phyloP scores from a whole-genome alignment of 2,888 invertebrate genomes.

The Coleophora flavipennella region DNA sequence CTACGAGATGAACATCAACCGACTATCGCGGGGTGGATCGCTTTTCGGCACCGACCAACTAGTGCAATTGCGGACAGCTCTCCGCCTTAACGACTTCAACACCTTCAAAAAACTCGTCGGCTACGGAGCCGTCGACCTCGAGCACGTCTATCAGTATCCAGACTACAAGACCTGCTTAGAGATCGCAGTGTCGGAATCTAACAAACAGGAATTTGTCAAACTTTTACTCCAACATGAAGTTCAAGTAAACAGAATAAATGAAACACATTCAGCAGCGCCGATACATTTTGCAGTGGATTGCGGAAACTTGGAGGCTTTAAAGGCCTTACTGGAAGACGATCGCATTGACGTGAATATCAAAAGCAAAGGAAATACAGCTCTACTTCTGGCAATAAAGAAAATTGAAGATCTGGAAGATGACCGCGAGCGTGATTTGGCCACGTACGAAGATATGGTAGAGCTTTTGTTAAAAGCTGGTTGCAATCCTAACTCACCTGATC shows the following conservation, averaged over 20 bases:
- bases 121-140: slow-evolving; percentile 62
- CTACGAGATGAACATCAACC: slow-evolving; percentile 62
- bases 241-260: slow-evolving; percentile 72
- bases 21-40: slow-evolving; percentile 51
- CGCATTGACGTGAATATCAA: slow-evolving; percentile 63
- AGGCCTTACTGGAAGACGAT: slow-evolving; percentile 55
- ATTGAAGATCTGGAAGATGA: slow-evolving; percentile 65
- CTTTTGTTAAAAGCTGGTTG: slow-evolving; percentile 69
- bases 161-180: slow-evolving; percentile 75
- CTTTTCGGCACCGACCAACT: slow-evolving; percentile 63
- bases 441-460: slow-evolving; percentile 63
- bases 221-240: slow-evolving; percentile 74
- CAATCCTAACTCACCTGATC: slow-evolving; percentile 69
- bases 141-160: slow-evolving; percentile 70
- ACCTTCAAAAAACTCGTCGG: slow-evolving; percentile 66
- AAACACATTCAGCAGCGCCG: slow-evolving; percentile 71
- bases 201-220: slow-evolving; percentile 68
- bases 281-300: slow-evolving; percentile 76
- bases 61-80: slow-evolving; percentile 61
- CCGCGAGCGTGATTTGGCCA: slow-evolving; percentile 46
- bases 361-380: slow-evolving; percentile 65
- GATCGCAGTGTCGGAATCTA: slow-evolving; percentile 65
- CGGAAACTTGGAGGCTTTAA: slow-evolving; percentile 61
- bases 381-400: slow-evolving; percentile 65
- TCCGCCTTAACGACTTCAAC: slow-evolving; percentile 62